Percentiles rank a stretch among this genome's conserved stretches.
Evolutionary conservation across 2,113 vertebrate species (phyloP).

Genomic region (Sardina pilchardus): DNA sequence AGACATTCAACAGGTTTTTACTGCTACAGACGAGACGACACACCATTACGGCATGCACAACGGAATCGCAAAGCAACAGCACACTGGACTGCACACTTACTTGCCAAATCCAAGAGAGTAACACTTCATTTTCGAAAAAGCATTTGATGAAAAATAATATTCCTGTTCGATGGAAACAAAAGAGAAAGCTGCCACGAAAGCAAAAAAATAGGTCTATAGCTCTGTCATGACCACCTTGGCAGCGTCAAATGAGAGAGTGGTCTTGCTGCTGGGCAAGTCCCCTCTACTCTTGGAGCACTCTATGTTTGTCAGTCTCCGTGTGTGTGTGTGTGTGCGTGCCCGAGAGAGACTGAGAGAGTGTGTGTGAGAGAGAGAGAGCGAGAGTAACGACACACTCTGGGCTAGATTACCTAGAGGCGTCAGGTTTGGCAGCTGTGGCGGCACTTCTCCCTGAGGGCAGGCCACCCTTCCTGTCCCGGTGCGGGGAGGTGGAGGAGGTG

Average conservation of each 20-base stretch:
- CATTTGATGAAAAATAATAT: neutral
- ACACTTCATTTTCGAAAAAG: constrained; percentile 31
- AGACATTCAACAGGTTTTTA: neutral
- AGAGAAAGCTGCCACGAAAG: neutral
- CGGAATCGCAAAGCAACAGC: neutral
- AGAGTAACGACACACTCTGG: neutral
- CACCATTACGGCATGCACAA: neutral
- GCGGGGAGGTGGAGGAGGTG: constrained; percentile 59
- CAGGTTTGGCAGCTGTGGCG: constrained; percentile 42
- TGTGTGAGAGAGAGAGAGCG: neutral
- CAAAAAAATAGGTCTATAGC: neutral
- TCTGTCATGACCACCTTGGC: neutral
- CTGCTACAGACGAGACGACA: neutral
- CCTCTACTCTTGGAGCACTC: neutral
- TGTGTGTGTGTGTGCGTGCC: neutral
- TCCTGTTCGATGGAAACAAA: neutral
- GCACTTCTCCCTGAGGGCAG: constrained; percentile 59
- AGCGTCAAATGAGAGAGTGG: neutral
- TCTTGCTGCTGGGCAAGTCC: neutral
- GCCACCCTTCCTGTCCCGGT: constrained; percentile 65
- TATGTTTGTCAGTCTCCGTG: neutral
- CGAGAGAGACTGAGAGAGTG: neutral
- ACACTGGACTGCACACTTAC: neutral
- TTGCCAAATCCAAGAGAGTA: constrained; percentile 31
- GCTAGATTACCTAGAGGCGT: constrained; percentile 65